A percentile compares a stretch with the other conserved stretches of the same genome.
These are phyloP conservation scores for Microplitis deprimator DNA, from an alignment of 2,888 invertebrate species.

Conservation along the genomic window DNA sequence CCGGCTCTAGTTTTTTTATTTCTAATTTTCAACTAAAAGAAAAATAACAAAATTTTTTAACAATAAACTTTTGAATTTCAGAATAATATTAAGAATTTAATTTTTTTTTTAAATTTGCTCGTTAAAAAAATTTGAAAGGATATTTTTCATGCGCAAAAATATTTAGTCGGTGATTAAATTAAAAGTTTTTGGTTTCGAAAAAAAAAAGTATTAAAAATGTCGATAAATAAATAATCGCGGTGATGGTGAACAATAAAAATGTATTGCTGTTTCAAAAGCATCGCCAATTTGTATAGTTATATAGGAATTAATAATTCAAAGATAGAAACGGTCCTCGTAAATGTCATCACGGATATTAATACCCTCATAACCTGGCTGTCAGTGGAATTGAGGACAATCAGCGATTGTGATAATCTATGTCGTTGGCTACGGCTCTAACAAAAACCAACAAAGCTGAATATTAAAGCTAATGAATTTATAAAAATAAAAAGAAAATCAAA, in stretches of 20 bases:
- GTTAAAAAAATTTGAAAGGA: too few species aligned
- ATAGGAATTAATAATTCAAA: constrained; percentile 8
- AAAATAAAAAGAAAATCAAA: constrained; percentile 32
- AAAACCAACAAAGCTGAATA: constrained; percentile 39
- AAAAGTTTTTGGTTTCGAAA: not conserved
- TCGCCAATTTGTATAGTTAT: not conserved
- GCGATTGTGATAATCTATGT: constrained; percentile 16
- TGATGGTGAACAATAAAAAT: not conserved
- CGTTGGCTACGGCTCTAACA: constrained; percentile 46
- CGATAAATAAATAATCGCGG: not conserved
- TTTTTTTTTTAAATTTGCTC: too few species aligned
- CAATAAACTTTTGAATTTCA: too few species aligned
- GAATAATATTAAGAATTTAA: too few species aligned
- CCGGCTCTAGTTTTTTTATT: not conserved
- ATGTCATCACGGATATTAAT: constrained; percentile 51
- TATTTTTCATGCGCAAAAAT: not conserved
- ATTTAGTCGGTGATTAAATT: not conserved
- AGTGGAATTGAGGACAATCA: constrained; percentile 55
- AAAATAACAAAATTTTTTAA: too few species aligned
- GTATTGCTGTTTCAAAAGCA: constrained; percentile 1
- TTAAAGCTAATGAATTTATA: not conserved
- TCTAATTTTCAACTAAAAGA: too few species aligned
- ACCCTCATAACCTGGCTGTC: constrained; percentile 46
- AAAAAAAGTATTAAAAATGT: not conserved
- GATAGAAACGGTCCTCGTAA: constrained; percentile 19